Base-by-base conservation (phyloP, 1,140 invertebrate species). In the Panagrolaimus sp. region DNA sequence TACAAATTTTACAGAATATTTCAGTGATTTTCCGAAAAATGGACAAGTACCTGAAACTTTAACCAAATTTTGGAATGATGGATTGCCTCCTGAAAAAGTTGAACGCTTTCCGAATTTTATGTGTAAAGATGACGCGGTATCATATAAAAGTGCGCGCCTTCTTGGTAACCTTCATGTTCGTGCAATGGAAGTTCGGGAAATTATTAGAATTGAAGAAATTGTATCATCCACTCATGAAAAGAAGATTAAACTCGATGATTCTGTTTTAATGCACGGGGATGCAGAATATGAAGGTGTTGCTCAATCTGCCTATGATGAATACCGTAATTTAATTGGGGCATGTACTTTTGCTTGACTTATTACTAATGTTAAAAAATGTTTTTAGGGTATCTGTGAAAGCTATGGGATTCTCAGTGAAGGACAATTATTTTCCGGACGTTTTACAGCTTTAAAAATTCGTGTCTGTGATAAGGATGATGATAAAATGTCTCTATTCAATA, bases 11-110 rank as follows among this genome's bases (percentile, higher is more conserved):
- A n/a, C n/a, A n/a, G n/a, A n/a, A n/a, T n/a, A n/a, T n/a, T n/a
- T n/a, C n/a, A n/a, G n/a, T 1, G 83, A 84, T 70, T 84, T 84
- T 71, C 78, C 80, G 8, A 84, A 84, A 48, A 81, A 71, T 24
- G 83, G 83, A 26, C 68, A 73, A 26, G 65, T 63, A 3, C 73
- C 72, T 1, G 63, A 69, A 9, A 58, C 66, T 65, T n/a, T 65
- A 2, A 67, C 68, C 66, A 17, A 43, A 15, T 6, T 7, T 8
- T 15, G 62, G n/a, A 38, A 24, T 38, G 15, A 24, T 6, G 72
- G 24, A 83, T 84, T 28, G 21, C 62, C 62, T n/a, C 38, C 38
- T 17, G 67, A 68, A 65, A 38, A 17, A 26, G 17, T 43, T n/a
- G 28, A 66, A 8, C 14, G 26, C 12, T 58, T 65, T 21, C 67